phyloP scores from a whole-genome alignment of 2,888 invertebrate species.

The Alcis repandata region DNA sequence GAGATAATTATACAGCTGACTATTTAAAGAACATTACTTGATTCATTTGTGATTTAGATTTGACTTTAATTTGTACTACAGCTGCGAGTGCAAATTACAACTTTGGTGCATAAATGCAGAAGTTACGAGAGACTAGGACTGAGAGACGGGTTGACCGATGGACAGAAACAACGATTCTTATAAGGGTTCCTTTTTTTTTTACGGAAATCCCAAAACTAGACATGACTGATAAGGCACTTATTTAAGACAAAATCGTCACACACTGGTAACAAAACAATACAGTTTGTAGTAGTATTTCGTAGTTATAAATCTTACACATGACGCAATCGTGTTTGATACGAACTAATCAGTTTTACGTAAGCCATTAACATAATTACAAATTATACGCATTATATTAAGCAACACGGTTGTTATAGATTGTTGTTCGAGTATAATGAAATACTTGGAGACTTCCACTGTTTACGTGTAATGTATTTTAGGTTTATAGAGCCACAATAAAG shows the following conservation, averaged over 20 bases:
- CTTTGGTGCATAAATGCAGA: no score
- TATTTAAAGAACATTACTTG: conserved; percentile 8
- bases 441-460: no score
- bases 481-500: no score
- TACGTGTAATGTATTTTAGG: no score
- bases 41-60: conserved; percentile 7
- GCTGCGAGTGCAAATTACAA: no score
- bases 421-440: no score
- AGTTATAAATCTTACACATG: neutral
- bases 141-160: no score
- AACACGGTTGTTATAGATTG: neutral
- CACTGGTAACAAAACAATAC: neutral
- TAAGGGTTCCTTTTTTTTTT: no score
- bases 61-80: neutral
- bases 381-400: neutral
- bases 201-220: neutral
- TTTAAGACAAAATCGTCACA: neutral
- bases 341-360: conserved; percentile 10
- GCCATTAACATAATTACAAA: neutral
- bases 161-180: no score
- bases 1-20: conserved; percentile 49
- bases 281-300: neutral
- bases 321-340: conserved; percentile 3
- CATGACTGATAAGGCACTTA: neutral
- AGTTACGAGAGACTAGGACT: no score